Evolutionary conservation across 2,888 invertebrate genomes (phyloP).

Genomic region (Hydriomena furcata): DNA sequence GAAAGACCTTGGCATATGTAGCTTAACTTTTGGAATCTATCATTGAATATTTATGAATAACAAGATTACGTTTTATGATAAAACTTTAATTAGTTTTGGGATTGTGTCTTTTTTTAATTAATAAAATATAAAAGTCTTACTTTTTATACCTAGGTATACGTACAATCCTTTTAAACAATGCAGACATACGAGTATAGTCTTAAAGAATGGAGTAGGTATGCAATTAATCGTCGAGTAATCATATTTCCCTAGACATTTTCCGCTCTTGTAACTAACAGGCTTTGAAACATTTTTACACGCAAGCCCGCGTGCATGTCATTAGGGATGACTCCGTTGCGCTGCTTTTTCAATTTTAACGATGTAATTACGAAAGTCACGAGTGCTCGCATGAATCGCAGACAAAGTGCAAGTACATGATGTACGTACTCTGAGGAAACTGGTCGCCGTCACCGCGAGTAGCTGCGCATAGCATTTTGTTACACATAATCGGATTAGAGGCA

Average conservation of each 20-base stretch:
- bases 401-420: constrained; percentile 41
- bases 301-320: constrained; percentile 31
- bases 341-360: constrained; percentile 42
- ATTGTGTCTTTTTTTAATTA: no score
- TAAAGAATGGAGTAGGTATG: constrained; percentile 12
- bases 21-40: no score
- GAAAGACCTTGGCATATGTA: no score
- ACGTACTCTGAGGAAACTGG: constrained; percentile 51
- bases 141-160: no score
- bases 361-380: constrained; percentile 41
- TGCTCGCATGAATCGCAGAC: constrained; percentile 42
- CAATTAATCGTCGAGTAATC: constrained; percentile 20
- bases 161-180: background rate
- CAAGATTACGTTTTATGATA: no score
- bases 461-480: constrained; percentile 76
- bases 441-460: constrained; percentile 49
- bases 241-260: constrained; percentile 19
- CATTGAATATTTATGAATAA: no score
- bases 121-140: no score
- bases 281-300: constrained; percentile 29
- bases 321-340: constrained; percentile 30
- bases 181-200: constrained; percentile 3
- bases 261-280: constrained; percentile 22
- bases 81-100: no score
- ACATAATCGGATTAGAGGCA: constrained; percentile 72